Evolutionary conservation across 2,797 vertebrate genomes (phyloP).

Genomic region (Cercopithecus hamlyni): DNA sequence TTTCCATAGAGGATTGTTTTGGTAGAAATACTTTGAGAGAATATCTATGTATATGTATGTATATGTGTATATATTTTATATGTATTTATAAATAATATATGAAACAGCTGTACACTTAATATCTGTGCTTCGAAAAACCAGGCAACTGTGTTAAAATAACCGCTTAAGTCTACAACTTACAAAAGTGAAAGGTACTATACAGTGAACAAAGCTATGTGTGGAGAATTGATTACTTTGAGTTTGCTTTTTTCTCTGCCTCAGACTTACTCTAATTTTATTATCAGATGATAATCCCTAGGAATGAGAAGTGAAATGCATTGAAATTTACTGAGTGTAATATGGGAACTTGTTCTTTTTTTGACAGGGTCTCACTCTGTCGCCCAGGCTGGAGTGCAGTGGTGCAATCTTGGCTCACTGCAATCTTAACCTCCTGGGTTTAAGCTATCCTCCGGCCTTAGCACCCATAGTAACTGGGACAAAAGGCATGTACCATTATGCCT

Average conservation of each 20-base stretch:
- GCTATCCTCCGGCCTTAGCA: no score
- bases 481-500: no score
- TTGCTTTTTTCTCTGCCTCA: neutral
- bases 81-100: neutral
- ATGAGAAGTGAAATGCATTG: conserved; percentile 22
- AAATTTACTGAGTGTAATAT: neutral
- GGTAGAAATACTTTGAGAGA: neutral
- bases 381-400: no score
- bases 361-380: no score
- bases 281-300: neutral
- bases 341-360: neutral
- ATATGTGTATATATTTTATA: neutral
- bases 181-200: neutral
- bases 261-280: conserved; percentile 25
- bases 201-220: neutral
- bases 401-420: no score
- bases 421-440: no score
- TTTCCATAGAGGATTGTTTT: conserved; percentile 34
- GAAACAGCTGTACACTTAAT: neutral
- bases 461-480: no score
- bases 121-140: conserved; percentile 39
- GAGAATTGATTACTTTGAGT: conserved; percentile 34
- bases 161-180: neutral
- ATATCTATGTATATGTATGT: neutral
- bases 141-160: neutral